These are phyloP conservation scores for Leptopilina myrica DNA, from an alignment of 2,888 invertebrate genomes.

Conservation along the genomic window DNA sequence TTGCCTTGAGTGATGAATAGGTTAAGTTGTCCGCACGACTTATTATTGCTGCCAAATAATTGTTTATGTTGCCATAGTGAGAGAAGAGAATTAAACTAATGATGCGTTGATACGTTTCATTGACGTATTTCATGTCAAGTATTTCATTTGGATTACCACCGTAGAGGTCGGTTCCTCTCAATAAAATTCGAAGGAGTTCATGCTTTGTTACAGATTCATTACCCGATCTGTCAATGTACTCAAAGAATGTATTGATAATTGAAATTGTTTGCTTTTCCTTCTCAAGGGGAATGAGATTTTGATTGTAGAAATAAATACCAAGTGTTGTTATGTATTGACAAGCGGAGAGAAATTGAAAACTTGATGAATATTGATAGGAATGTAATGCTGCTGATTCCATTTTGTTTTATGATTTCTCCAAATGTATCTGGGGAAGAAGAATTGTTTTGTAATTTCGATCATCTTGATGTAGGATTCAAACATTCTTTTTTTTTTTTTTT, in stretches of 20 bases:
- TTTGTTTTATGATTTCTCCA: too few relatives aligned
- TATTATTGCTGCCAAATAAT: background rate
- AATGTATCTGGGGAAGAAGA: too few relatives aligned
- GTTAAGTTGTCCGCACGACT: background rate
- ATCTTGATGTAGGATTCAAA: too few relatives aligned
- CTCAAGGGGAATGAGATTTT: too few relatives aligned
- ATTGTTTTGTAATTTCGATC: too few relatives aligned
- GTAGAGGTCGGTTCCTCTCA: background rate
- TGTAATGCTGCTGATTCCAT: too few relatives aligned
- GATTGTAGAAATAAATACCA: too few relatives aligned
- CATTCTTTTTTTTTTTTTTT: too few relatives aligned
- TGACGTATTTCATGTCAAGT: background rate
- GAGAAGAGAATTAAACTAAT: background rate
- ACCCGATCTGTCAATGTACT: background rate
- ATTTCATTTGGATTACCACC: background rate
- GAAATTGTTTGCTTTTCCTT: background rate
- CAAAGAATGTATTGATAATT: background rate
- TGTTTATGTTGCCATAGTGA: background rate
- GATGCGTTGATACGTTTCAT: background rate
- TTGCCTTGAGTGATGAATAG: too few relatives aligned
- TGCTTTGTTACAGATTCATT: background rate
- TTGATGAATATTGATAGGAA: too few relatives aligned
- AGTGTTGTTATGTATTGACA: too few relatives aligned
- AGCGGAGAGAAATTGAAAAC: too few relatives aligned
- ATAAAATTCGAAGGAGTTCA: background rate